Evolutionary conservation across 2,888 invertebrate genomes (phyloP).

Genomic region (Drosophila kokeensis): DNA sequence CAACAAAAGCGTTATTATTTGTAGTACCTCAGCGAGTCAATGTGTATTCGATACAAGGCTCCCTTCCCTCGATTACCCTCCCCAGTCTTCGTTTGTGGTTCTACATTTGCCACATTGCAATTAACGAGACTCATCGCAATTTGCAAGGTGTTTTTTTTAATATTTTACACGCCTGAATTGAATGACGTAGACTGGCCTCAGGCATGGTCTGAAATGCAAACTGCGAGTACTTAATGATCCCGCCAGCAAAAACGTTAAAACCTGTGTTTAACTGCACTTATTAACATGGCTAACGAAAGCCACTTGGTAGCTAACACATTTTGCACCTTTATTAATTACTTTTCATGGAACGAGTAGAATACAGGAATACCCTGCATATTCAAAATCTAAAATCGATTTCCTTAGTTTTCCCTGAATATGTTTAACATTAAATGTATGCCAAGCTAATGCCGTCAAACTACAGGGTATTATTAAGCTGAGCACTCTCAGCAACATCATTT

Average conservation of each 20-base stretch:
- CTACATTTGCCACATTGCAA: constrained; percentile 48
- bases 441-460: neutral
- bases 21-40: constrained; percentile 24
- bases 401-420: neutral
- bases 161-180: constrained; percentile 59
- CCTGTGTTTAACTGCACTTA: constrained; percentile 31
- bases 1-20: constrained; percentile 34
- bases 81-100: neutral
- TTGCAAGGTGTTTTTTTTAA: constrained; percentile 22
- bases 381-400: neutral
- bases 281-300: constrained; percentile 35
- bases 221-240: constrained; percentile 59
- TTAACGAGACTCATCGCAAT: constrained; percentile 34
- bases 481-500: neutral
- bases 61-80: neutral
- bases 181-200: constrained; percentile 62
- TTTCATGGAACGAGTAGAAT: neutral
- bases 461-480: constrained; percentile 3
- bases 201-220: constrained; percentile 47
- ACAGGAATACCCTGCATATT: neutral
- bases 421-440: neutral
- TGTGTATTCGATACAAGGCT: constrained; percentile 14
- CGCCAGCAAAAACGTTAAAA: constrained; percentile 48
- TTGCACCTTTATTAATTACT: neutral
- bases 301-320: constrained; percentile 5